Evolutionary conservation across 2,797 vertebrate genomes (phyloP).

Genomic region (Poecilia picta): DNA sequence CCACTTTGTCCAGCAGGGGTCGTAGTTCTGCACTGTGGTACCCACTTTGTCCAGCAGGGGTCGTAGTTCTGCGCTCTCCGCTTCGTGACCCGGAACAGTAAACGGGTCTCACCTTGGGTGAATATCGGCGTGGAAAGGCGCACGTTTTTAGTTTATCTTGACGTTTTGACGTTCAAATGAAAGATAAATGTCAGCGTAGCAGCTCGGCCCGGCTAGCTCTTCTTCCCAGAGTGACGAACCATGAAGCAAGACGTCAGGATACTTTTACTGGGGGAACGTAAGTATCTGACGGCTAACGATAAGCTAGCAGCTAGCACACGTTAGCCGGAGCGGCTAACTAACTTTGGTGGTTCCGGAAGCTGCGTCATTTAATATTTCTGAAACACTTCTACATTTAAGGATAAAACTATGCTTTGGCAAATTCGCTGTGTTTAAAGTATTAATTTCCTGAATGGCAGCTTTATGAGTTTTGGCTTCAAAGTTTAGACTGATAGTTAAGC

Average conservation of each 20-base stretch:
- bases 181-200: conserved; percentile 46
- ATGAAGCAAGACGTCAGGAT: conserved; percentile 93
- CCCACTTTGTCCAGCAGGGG: too few relatives aligned
- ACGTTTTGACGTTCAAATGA: conserved; percentile 61
- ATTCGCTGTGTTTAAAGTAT: neutral
- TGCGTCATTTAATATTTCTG: neutral
- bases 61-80: conserved; percentile 13
- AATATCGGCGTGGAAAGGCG: conserved; percentile 24
- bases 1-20: too few relatives aligned
- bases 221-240: conserved; percentile 41
- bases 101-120: conserved; percentile 68
- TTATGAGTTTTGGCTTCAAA: conserved; percentile 16
- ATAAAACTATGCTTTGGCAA: neutral
- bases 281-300: conserved; percentile 55
- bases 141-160: conserved; percentile 34
- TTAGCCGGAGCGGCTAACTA: conserved; percentile 54
- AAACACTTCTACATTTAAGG: rapidly evolving
- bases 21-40: too few relatives aligned
- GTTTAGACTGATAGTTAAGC: conserved; percentile 11
- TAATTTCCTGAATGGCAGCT: conserved; percentile 16
- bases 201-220: conserved; percentile 20
- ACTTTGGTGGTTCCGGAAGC: neutral
- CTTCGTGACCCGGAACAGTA: conserved; percentile 70
- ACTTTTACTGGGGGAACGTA: conserved; percentile 90
- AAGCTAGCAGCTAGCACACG: conserved; percentile 56